A percentile compares a stretch with the other conserved stretches of the same genome.
phyloP scores from a whole-genome alignment of 1,140 invertebrate species.

The Drosophila tani region DNA sequence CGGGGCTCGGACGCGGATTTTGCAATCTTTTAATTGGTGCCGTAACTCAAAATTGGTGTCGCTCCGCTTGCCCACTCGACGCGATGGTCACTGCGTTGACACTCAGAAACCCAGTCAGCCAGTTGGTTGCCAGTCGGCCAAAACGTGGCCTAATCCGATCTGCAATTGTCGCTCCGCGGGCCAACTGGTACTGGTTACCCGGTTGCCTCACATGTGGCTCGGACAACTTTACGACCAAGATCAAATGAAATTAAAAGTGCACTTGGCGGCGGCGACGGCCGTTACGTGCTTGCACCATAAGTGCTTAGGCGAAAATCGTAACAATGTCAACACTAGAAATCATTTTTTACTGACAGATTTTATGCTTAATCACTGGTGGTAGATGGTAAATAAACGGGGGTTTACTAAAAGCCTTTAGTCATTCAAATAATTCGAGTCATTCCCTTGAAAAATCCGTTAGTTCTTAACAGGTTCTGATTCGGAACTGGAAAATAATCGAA shows the following conservation, averaged over 20 bases:
- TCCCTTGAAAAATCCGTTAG: conserved; percentile 4
- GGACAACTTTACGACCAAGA: conserved; percentile 61
- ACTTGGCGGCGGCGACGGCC: conserved; percentile 49
- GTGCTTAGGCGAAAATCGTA: conserved; percentile 4
- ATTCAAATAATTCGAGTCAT: background rate
- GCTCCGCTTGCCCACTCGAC: conserved; percentile 36
- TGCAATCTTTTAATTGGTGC: conserved; percentile 35
- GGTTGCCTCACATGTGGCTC: conserved; percentile 27
- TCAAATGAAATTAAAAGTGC: conserved; percentile 72
- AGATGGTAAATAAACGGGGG: background rate
- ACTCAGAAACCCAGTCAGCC: conserved; percentile 33
- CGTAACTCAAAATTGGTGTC: conserved; percentile 34
- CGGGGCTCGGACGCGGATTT: conserved; percentile 9
- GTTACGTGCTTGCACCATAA: conserved; percentile 20
- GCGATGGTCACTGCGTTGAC: conserved; percentile 45
- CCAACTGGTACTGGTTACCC: conserved; percentile 35
- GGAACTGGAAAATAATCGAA: background rate
- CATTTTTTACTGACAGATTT: conserved; percentile 15
- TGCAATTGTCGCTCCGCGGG: conserved; percentile 37
- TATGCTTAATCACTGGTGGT: background rate
- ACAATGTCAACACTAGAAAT: conserved; percentile 27
- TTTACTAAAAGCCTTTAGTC: background rate
- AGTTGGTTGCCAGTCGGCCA: conserved; percentile 20
- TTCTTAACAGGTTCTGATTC: background rate
- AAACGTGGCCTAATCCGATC: conserved; percentile 33